phyloP scores from a whole-genome alignment of 2,888 invertebrate species.

The Dromius quadrimaculatus region DNA sequence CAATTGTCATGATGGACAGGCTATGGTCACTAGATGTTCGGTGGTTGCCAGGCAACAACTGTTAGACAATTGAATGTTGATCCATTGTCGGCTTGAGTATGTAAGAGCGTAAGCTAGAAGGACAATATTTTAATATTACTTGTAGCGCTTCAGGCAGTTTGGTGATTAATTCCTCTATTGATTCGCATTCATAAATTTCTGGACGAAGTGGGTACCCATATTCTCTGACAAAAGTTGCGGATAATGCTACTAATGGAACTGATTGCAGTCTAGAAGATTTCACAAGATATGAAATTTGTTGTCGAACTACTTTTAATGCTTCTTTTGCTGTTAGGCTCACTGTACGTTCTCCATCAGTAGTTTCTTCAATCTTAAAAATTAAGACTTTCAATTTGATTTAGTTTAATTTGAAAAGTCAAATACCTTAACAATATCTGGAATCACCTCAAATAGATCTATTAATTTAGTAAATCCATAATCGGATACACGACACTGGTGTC shows the following conservation, averaged over 20 bases:
- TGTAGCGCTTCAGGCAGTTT: slow-evolving; percentile 68
- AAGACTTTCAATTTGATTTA: not conserved
- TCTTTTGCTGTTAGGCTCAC: slow-evolving; percentile 71
- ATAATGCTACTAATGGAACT: slow-evolving; percentile 67
- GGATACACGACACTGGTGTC: slow-evolving; percentile 89
- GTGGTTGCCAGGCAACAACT: too few relatives aligned
- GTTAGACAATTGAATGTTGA: too few relatives aligned
- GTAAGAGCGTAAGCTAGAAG: too few relatives aligned
- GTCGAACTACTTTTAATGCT: slow-evolving; percentile 71
- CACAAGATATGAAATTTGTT: slow-evolving; percentile 72
- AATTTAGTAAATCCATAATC: slow-evolving; percentile 95
- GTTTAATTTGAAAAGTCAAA: slow-evolving; percentile 44
- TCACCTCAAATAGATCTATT: slow-evolving; percentile 91
- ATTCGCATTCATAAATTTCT: slow-evolving; percentile 73
- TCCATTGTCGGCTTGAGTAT: too few relatives aligned
- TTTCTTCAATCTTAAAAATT: slow-evolving; percentile 68
- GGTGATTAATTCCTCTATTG: slow-evolving; percentile 73
- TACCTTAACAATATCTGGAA: slow-evolving; percentile 83
- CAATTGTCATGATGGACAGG: too few relatives aligned
- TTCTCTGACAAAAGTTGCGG: slow-evolving; percentile 73
- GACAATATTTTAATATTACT: too few relatives aligned
- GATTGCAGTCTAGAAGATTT: slow-evolving; percentile 60
- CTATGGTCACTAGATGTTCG: too few relatives aligned
- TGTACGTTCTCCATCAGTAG: slow-evolving; percentile 73
- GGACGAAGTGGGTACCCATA: slow-evolving; percentile 81